Evolutionary conservation across 2,797 vertebrate species (phyloP), one percentile per base, ranked within the genome.

Genomic region (Lacerta agilis): DNA sequence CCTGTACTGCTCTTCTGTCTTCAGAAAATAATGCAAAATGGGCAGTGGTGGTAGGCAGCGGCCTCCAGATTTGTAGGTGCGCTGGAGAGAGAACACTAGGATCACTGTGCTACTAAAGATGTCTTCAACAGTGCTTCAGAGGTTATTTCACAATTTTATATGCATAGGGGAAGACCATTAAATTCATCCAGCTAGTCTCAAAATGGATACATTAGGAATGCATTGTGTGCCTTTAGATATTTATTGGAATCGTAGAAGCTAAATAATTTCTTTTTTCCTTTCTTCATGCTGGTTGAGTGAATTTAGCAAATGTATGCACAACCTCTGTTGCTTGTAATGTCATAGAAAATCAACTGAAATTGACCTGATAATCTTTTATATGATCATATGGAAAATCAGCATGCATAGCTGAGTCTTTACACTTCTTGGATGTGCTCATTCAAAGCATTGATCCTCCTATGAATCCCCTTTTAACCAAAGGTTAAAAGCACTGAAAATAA

Each of bases 401-500:
- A 79, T 13, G 38, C 75, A 1, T 73, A 83, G 5, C 2, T 5
- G 36, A 80, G 36, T 83, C 92, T 87, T 86, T 49, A 0, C 4
- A 13, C 7, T n/a, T 33, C 10, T 41, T 20, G 8, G 36, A 55
- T 78, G 7, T 41, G 55, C 20, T 71, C 43, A 73, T 43, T 58
- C 29, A 58, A 79, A 79, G 49, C n/a, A 58, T 15, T 49, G 29
- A 79, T 55, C 33, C 27, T 23, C 79, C 33, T 23, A 9, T 33
- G 29, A 78, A 78, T 78, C 76, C 4, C 13, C 89, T 78, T 89
- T 67, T 87, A 3, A 64, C 88, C 79, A 76, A 33, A 71, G 20
- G 18, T 80, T 82, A 89, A 92, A 92, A 13, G 27, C 73, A 18
- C 3, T 84, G 43, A 87, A 88, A 89, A 89, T 3, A 36, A 85